Conservation (phyloP, 1,140 invertebrate species). For the Tetramorium parvispinum region DNA sequence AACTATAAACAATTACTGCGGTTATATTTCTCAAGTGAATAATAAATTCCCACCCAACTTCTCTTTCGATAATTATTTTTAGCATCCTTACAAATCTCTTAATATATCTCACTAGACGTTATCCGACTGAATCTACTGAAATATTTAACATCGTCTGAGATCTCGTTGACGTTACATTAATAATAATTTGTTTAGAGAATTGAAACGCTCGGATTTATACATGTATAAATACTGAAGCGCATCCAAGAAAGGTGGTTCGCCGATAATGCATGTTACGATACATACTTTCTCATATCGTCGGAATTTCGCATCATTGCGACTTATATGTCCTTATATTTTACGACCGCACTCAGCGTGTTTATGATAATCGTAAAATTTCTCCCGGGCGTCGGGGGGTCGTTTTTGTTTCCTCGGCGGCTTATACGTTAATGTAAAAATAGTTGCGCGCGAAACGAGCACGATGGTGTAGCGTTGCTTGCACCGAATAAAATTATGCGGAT, state of each 20-base stretch:
- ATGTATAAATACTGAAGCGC: neutral
- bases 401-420: conserved; percentile 34
- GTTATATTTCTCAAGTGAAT: neutral
- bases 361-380: conserved; percentile 58
- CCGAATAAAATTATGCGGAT: conserved; percentile 47
- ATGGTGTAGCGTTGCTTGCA: conserved; percentile 25
- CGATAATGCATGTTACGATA: neutral
- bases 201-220: neutral
- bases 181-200: neutral
- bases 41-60: neutral
- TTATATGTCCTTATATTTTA: conserved; percentile 38
- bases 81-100: neutral
- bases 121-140: neutral
- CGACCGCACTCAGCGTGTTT: conserved; percentile 41
- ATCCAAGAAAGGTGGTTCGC: neutral
- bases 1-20: neutral
- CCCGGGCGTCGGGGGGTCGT: neutral
- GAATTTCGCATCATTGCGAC: neutral
- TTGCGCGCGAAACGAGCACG: conserved; percentile 27
- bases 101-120: neutral
- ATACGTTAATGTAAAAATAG: conserved; percentile 56
- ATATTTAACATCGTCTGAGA: neutral
- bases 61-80: neutral
- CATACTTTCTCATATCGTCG: neutral
- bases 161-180: neutral